Percentiles rank a stretch among this genome's conserved stretches.
These are phyloP conservation scores for Zoanthus sansibaricus DNA, from an alignment of 92 coral and sea anemone genomes.

Conservation along the genomic window DNA sequence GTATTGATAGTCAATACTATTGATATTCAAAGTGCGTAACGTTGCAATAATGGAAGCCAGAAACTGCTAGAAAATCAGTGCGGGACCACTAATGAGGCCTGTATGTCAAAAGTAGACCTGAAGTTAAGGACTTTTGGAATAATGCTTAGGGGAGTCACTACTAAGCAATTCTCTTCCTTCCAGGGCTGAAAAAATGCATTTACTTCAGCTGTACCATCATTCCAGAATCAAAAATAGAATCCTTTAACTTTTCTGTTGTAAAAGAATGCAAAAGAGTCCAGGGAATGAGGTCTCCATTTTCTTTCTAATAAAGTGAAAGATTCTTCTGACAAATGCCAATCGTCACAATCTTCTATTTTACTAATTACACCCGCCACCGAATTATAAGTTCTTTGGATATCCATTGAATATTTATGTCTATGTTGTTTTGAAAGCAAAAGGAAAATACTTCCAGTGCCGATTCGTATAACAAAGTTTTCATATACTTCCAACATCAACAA, in stretches of 20 bases:
- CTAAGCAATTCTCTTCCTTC: too few relatives aligned
- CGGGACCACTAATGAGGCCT: background rate
- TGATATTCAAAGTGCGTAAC: constrained; percentile 4
- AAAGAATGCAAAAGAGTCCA: constrained; percentile 47
- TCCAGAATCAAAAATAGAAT: constrained; percentile 59
- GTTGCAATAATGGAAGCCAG: background rate
- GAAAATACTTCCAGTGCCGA: constrained; percentile 13
- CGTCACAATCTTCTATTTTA: background rate
- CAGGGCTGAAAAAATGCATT: too few relatives aligned
- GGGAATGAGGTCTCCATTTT: constrained; percentile 37
- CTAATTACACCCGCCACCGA: constrained; percentile 25
- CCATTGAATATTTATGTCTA: constrained; percentile 49
- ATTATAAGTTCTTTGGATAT: constrained; percentile 22
- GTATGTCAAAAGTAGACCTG: constrained; percentile 28
- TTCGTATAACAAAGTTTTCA: constrained; percentile 19
- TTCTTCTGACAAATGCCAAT: constrained; percentile 37
- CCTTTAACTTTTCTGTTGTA: constrained; percentile 51
- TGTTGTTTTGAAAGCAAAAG: constrained; percentile 30
- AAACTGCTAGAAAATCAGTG: background rate
- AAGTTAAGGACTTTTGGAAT: constrained; percentile 8
- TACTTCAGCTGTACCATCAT: constrained; percentile 37
- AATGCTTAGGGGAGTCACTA: constrained; percentile 14
- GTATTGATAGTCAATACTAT: constrained; percentile 4
- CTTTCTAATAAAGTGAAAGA: constrained; percentile 15
- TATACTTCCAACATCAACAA: constrained; percentile 55